Percentiles rank a stretch among this genome's conserved stretches.
phyloP scores from a whole-genome alignment of 2,888 invertebrate genomes.

The Perizoma affinitatum region DNA sequence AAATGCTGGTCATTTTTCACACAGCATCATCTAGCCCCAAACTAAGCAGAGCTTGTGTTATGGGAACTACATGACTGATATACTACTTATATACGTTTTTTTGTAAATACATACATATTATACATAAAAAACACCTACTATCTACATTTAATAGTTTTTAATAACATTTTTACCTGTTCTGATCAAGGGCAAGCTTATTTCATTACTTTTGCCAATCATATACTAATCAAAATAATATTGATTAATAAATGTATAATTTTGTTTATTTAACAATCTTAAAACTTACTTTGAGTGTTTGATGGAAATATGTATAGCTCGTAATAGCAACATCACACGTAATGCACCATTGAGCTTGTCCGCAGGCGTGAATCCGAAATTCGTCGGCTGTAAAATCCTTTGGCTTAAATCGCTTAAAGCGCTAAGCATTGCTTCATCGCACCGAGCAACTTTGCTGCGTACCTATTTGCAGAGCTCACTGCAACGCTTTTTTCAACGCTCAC shows the following conservation, averaged over 20 bases:
- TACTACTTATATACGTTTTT: too few relatives aligned
- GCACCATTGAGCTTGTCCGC: constrained; percentile 62
- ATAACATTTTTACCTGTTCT: too few relatives aligned
- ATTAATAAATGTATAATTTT: too few relatives aligned
- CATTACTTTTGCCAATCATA: neutral
- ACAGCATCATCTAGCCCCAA: too few relatives aligned
- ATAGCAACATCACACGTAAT: constrained; percentile 47
- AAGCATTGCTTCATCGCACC: constrained; percentile 71
- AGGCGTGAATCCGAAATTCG: constrained; percentile 74
- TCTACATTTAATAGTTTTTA: too few relatives aligned
- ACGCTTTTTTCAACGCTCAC: constrained; percentile 52
- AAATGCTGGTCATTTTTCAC: too few relatives aligned
- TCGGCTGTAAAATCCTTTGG: constrained; percentile 82
- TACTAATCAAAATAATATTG: too few relatives aligned
- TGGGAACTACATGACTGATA: too few relatives aligned
- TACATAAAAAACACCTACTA: too few relatives aligned
- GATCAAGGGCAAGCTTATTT: neutral
- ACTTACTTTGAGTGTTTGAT: neutral
- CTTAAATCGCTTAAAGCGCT: constrained; percentile 79
- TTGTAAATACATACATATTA: too few relatives aligned
- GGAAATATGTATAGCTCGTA: constrained; percentile 31
- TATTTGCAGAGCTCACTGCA: constrained; percentile 64
- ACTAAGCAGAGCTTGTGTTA: too few relatives aligned
- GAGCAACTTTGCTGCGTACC: constrained; percentile 36
- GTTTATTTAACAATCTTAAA: too few relatives aligned